Percentiles rank a stretch among this genome's conserved stretches.
Conservation (phyloP, 2,797 vertebrate species). For the Brotula barbata region DNA sequence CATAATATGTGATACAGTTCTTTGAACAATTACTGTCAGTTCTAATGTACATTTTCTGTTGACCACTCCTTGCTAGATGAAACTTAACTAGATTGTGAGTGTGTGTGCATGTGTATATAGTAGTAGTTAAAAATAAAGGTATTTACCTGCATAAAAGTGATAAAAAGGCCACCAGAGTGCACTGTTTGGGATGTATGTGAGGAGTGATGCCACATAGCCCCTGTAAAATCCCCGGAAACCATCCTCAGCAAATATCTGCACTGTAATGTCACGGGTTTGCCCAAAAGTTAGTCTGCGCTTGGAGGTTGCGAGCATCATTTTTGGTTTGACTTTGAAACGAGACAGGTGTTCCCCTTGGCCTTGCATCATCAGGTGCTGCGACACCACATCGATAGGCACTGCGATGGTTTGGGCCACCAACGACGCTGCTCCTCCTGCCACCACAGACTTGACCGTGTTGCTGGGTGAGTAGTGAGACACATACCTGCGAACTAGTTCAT, state of each 20-base stretch:
- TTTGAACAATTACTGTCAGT: background rate
- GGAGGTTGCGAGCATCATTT: slow-evolving; percentile 37
- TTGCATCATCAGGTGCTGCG: slow-evolving; percentile 98
- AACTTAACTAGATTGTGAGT: background rate
- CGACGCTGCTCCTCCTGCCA: slow-evolving; percentile 91
- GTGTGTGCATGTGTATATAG: background rate
- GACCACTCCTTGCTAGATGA: too few relatives aligned
- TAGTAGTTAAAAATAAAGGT: background rate
- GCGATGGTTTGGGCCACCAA: slow-evolving; percentile 98
- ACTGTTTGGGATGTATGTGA: slow-evolving; percentile 98
- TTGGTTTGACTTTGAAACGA: slow-evolving; percentile 84
- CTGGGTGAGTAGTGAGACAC: slow-evolving; percentile 84
- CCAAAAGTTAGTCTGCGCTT: slow-evolving; percentile 82
- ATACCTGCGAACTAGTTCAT: slow-evolving; percentile 92
- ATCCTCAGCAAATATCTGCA: slow-evolving; percentile 89
- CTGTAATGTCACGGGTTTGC: slow-evolving; percentile 89
- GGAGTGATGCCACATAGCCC: slow-evolving; percentile 93
- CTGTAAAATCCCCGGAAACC: slow-evolving; percentile 93
- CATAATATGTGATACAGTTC: background rate
- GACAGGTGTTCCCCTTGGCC: slow-evolving; percentile 87
- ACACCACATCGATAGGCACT: slow-evolving; percentile 93
- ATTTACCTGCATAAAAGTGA: slow-evolving; percentile 94
- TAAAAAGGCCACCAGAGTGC: slow-evolving; percentile 99
- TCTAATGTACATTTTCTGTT: background rate
- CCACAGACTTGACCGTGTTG: slow-evolving; percentile 91